These are phyloP conservation scores for Romanogobio albipinnatus DNA, from an alignment of 2,113 vertebrate species.

Conservation along the genomic window DNA sequence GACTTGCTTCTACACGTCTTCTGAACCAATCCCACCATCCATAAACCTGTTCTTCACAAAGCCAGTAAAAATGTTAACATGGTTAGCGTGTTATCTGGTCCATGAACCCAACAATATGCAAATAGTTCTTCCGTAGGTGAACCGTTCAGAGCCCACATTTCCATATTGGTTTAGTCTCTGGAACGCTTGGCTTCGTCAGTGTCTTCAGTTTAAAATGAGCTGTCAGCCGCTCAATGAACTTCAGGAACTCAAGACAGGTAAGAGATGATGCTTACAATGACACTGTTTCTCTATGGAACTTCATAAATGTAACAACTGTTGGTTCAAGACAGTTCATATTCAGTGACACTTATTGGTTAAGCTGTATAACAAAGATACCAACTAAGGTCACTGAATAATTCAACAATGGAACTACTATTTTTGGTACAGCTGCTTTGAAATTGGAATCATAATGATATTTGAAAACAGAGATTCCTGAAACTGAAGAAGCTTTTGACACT, in stretches of 20 bases:
- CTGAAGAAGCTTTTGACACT: no score
- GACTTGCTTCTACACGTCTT: conserved; percentile 59
- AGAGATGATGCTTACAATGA: not conserved
- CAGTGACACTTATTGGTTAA: no score
- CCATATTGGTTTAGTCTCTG: conserved; percentile 35
- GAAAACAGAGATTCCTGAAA: no score
- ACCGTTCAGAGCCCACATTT: conserved; percentile 34
- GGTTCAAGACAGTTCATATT: not conserved
- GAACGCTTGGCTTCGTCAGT: conserved; percentile 41
- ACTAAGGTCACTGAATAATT: no score
- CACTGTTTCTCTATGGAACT: no score
- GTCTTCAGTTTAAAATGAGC: conserved; percentile 15
- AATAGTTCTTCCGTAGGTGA: not conserved
- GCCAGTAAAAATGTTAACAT: not conserved
- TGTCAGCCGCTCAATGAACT: not conserved
- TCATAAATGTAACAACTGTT: not conserved
- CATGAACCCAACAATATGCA: not conserved
- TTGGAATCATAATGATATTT: no score
- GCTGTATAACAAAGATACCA: no score
- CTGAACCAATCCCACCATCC: conserved; percentile 8
- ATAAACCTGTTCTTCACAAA: not conserved
- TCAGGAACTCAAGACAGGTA: not conserved
- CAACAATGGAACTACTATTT: no score
- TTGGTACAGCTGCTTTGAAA: no score
- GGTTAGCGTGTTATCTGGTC: not conserved